Evolutionary conservation across 2,888 invertebrate genomes (phyloP), one percentile per base, ranked within the genome.

Genomic region (Electrophaes corylata): DNA sequence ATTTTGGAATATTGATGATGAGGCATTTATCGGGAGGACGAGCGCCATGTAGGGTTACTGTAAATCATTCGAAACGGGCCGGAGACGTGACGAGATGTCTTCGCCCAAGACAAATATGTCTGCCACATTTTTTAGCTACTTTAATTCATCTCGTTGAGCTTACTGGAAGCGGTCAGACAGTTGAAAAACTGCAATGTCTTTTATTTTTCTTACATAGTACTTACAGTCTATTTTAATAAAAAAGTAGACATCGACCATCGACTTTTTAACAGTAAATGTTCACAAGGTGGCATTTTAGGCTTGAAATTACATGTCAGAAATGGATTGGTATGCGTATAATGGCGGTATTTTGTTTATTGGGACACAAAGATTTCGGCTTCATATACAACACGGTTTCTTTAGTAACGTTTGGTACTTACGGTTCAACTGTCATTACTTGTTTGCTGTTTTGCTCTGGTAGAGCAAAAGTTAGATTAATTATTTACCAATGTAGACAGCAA

Each of bases 1-100:
- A 90, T 91, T 91, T 91, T 88, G 88, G 91, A 91, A 91, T 91
- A 91, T 91, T 91, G 91, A 91, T 91, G 88, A 89, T 88, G 88
- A 87, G 86, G 81, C 83, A 88, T 90, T 89, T 90, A 91, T 90
- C 89, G 86, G 82, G 86, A 86, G 86, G 86, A 89, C 91, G 80
- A 83, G 82, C 76, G 70, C 91, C 91, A 81, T 91, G 84, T 90
- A 91, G 67, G 91, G 91, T 75, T 72, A 78, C 84, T 76, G 91
- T 91, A 91, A 89, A 91, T 91, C 89, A 91, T 88, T 88, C 86
- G 82, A 81, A 83, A 82, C 84, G 76, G 81, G 76, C 82, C 79
- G 73, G 79, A 76, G 86, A 90, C 87, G 89, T 88, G 91, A 88
- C 87, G 88, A 86, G 88, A 89, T 85, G 90, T 88, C 86, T 86